Conservation (phyloP, 2,113 vertebrate species). For the Aplodontia rufa region DNA sequence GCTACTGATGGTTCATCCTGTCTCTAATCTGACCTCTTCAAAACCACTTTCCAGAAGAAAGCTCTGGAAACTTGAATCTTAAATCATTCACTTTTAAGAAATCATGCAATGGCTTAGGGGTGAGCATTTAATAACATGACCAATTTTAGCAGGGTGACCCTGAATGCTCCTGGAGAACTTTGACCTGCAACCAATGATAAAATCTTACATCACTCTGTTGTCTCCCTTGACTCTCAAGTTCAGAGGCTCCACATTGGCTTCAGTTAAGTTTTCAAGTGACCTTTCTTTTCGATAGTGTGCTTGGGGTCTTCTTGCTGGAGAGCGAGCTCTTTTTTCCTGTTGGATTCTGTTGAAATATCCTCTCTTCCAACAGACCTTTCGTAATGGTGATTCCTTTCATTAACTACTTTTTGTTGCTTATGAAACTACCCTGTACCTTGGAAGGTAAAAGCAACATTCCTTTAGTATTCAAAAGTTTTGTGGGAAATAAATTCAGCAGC, state of each 20-base stretch:
- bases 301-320: background rate
- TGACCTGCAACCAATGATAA: background rate
- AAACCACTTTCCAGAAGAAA: background rate
- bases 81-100: background rate
- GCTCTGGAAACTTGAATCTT: background rate
- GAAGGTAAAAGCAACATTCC: background rate
- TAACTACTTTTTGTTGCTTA: background rate
- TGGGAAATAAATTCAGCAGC: background rate
- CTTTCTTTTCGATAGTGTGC: background rate
- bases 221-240: background rate
- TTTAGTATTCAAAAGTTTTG: background rate
- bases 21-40: background rate
- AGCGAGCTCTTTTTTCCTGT: background rate
- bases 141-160: background rate
- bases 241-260: background rate
- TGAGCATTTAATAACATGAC: background rate
- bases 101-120: background rate
- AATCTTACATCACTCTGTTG: background rate
- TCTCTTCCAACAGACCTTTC: background rate
- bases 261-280: background rate
- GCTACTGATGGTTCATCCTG: background rate
- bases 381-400: background rate
- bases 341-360: background rate
- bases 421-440: background rate
- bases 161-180: background rate